Base-by-base conservation (phyloP, 2,888 invertebrate genomes). In the Drepana falcataria region DNA sequence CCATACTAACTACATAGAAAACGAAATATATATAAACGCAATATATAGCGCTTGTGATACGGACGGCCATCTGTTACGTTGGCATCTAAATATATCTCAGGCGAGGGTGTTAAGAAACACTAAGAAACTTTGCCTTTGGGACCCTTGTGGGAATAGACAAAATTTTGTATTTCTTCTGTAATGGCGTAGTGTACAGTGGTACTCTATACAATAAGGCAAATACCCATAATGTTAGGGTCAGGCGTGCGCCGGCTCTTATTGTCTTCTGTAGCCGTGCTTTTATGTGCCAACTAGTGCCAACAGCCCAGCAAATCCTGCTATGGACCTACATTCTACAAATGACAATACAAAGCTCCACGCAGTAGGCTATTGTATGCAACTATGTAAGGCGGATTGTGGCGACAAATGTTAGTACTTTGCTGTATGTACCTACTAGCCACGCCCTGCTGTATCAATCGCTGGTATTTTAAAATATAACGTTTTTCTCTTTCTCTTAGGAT, bases 171-270 rank as follows among this genome's bases (percentile, higher is more conserved):
- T 79, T 79, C 71, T 65, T 59, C 59, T 53, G 37, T 21, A 64
- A 70, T 79, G 80, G 53, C 71, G 49, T 53, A 59, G 62, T 53
- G 59, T 52, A 61, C 59, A 61, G 49, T 61, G 64, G 66, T 80
- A 79, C 81, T 81, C 79, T 82, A 83, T 80, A 83, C 83, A 85
- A 85, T 83, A 84, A 83, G 65, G 71, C 66, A 81, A 85, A 82
- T 81, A 81, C 79, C 73, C 73, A 74, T 79, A 81, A 83, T 79
- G 76, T 74, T 61, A 67, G 77, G 87, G 86, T 87, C 87, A 82
- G 68, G 66, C 81, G 79, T 82, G 81, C 77, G 68, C 72, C 77
- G 80, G 74, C 81, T 80, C 60, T 69, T 73, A 84, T 86, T 85
- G 85, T 85, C 76, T 82, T 73, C 72, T 64, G 63, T 68, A 61